Evolutionary conservation across 2,113 vertebrate species (phyloP).

Genomic region (Dolichallabes microphthalmus): DNA sequence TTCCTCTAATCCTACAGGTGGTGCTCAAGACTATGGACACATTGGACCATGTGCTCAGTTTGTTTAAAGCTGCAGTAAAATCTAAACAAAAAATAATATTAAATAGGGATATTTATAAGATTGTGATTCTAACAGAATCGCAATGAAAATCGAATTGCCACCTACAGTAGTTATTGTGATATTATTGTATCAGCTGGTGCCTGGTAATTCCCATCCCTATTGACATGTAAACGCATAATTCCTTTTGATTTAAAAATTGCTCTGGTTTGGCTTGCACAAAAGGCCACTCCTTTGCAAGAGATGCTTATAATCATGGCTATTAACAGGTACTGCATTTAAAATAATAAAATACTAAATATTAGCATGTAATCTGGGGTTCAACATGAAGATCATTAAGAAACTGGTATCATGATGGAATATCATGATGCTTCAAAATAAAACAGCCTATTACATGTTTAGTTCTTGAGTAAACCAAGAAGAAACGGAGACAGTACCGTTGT

Average conservation of each 20-base stretch:
- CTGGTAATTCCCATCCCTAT: no score
- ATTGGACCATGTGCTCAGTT: no score
- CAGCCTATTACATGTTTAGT: not conserved
- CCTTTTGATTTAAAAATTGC: not conserved
- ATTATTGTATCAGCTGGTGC: no score
- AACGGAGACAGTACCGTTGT: slow-evolving; percentile 78
- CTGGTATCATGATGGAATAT: not conserved
- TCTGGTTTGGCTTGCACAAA: not conserved
- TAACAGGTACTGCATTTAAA: not conserved
- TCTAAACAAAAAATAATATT: no score
- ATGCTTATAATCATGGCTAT: not conserved
- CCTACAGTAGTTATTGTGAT: no score
- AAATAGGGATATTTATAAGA: no score
- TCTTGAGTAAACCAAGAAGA: not conserved
- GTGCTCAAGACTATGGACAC: no score
- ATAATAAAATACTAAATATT: not conserved
- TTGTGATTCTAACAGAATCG: no score
- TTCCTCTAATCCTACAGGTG: no score
- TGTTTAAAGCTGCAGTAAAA: no score
- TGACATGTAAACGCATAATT: not conserved
- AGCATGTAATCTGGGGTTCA: not conserved
- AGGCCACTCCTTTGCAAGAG: no score
- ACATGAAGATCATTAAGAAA: not conserved
- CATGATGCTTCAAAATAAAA: not conserved
- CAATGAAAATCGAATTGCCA: no score